A percentile compares a stretch with the other conserved stretches of the same genome.
phyloP scores from a whole-genome alignment of 2,113 vertebrate species.

The Plecturocebus donacophilus region DNA sequence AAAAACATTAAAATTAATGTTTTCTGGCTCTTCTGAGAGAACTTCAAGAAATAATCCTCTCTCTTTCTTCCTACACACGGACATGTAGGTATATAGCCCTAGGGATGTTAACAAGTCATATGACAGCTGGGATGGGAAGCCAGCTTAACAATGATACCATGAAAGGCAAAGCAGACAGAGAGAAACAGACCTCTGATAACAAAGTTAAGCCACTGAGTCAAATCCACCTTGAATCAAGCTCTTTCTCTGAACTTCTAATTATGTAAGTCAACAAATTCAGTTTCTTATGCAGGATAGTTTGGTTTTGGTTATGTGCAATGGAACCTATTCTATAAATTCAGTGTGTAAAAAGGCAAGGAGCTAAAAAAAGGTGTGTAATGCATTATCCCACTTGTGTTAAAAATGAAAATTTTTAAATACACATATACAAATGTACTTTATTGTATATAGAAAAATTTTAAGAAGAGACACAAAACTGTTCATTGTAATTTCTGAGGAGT shows the following conservation, averaged over 20 bases:
- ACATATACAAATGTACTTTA: background rate
- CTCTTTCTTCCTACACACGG: background rate
- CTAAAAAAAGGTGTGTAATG: background rate
- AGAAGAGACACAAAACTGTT: background rate
- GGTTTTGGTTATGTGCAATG: background rate
- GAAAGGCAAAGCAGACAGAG: background rate
- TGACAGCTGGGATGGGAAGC: background rate
- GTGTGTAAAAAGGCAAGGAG: background rate
- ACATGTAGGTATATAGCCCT: background rate
- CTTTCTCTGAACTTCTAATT: background rate
- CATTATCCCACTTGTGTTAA: background rate
- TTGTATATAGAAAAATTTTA: background rate
- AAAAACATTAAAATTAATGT: background rate
- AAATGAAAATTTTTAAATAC: background rate
- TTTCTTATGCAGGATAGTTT: background rate
- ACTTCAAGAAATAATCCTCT: background rate
- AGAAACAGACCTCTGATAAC: background rate
- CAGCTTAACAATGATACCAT: background rate
- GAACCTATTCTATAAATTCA: background rate
- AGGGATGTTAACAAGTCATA: background rate
- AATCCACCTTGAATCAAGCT: background rate
- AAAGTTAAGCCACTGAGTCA: background rate
- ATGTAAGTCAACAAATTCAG: background rate
- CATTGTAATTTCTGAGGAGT: background rate
- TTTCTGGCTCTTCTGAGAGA: slow-evolving; percentile 25